These are phyloP conservation scores for Parnassius smintheus DNA, from an alignment of 2,888 invertebrate genomes.

Conservation along the genomic window DNA sequence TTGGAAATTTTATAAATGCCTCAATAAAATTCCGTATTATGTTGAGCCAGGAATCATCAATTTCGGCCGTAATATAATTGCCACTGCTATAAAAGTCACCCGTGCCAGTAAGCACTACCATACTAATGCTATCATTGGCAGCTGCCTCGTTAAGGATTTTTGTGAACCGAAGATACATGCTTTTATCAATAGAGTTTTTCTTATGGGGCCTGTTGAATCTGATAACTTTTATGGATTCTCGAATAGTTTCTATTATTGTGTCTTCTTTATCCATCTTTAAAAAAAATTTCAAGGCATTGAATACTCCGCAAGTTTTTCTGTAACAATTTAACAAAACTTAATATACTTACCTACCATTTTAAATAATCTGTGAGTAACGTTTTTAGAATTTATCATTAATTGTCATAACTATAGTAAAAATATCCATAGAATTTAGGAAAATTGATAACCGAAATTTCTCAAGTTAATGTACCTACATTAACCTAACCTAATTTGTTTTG, in stretches of 20 bases:
- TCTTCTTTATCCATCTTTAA: constrained; percentile 40
- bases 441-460: background rate
- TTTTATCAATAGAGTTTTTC: constrained; percentile 87
- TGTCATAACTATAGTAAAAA: background rate
- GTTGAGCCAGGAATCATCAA: constrained; percentile 39
- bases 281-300: background rate
- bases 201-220: constrained; percentile 88
- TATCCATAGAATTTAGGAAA: background rate
- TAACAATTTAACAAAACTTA: background rate
- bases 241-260: constrained; percentile 49
- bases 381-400: no score
- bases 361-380: no score
- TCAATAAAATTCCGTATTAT: constrained; percentile 83
- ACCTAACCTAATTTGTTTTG: no score
- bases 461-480: no score
- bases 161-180: constrained; percentile 85
- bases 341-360: background rate
- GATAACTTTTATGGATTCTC: constrained; percentile 71
- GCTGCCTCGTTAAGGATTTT: constrained; percentile 85
- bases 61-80: constrained; percentile 82
- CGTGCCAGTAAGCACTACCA: constrained; percentile 89
- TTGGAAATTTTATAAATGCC: constrained; percentile 92
- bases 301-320: background rate
- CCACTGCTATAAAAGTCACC: constrained; percentile 93
- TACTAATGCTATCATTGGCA: constrained; percentile 82